These are phyloP conservation scores for Cercopithecus diana DNA, from an alignment of 2,797 vertebrate genomes.

Conservation along the genomic window DNA sequence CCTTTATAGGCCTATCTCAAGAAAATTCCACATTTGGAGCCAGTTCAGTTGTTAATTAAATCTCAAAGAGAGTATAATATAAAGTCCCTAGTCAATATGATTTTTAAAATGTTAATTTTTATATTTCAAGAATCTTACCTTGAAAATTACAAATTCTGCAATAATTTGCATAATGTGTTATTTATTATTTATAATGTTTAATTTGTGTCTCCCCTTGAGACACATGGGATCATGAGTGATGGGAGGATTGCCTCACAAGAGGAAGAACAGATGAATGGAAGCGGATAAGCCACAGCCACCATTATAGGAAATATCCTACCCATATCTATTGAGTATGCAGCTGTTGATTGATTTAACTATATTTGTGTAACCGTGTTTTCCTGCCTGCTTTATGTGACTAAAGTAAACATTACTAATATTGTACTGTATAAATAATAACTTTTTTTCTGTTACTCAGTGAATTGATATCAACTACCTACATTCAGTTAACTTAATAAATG, in stretches of 20 bases:
- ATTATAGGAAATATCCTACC: not conserved
- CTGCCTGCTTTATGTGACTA: not conserved
- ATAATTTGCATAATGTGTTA: not conserved
- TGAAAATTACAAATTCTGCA: not conserved
- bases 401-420: not conserved
- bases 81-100: not conserved
- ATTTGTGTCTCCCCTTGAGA: not conserved
- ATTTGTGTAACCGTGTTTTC: not conserved
- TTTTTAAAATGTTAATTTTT: not conserved
- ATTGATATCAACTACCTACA: not conserved
- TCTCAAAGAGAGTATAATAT: not conserved
- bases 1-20: not conserved
- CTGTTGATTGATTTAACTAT: not conserved
- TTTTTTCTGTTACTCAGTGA: not conserved
- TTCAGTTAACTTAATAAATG: not conserved
- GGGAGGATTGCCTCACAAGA: not conserved
- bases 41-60: not conserved
- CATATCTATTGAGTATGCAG: not conserved
- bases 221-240: fast-evolving
- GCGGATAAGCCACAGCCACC: not conserved
- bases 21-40: not conserved
- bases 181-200: not conserved
- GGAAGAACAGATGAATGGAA: not conserved
- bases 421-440: not conserved
- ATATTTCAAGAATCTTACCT: not conserved